Conservation (phyloP, 2,888 invertebrate genomes). For the Napeogenes sylphis region DNA sequence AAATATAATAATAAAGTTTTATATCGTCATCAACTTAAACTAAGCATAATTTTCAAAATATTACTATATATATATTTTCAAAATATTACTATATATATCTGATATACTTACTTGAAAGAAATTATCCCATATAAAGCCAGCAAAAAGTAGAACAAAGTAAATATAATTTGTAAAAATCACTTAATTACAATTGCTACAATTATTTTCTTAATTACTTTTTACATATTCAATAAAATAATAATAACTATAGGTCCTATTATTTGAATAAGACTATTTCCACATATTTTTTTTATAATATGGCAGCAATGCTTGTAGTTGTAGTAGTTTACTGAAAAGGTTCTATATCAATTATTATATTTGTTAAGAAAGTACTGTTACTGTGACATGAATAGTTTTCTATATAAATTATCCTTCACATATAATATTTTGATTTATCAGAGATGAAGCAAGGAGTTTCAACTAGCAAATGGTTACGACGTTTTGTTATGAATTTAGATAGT, state of each 20-base stretch:
- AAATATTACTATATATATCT: neutral
- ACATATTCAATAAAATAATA: no score
- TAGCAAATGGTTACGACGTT: neutral
- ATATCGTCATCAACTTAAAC: no score
- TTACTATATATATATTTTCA: neutral
- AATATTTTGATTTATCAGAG: neutral
- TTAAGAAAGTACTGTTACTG: no score
- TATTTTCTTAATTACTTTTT: neutral
- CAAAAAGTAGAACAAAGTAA: conserved; percentile 19
- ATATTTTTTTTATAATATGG: no score
- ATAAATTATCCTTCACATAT: neutral
- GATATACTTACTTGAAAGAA: conserved; percentile 24
- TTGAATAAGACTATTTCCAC: no score
- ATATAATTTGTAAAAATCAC: conserved; percentile 1
- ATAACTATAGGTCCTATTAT: no score
- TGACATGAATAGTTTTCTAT: neutral
- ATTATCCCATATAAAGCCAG: conserved; percentile 23
- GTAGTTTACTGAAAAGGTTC: no score
- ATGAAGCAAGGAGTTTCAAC: neutral
- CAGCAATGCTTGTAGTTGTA: no score
- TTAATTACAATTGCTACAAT: neutral
- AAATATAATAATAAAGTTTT: no score
- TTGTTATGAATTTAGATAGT: conserved; percentile 1
- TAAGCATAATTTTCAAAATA: no score
- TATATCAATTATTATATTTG: no score